Base-by-base conservation (phyloP, 37 sponge, comb jelly and placozoan genomes). In the Beroe ovata region DNA sequence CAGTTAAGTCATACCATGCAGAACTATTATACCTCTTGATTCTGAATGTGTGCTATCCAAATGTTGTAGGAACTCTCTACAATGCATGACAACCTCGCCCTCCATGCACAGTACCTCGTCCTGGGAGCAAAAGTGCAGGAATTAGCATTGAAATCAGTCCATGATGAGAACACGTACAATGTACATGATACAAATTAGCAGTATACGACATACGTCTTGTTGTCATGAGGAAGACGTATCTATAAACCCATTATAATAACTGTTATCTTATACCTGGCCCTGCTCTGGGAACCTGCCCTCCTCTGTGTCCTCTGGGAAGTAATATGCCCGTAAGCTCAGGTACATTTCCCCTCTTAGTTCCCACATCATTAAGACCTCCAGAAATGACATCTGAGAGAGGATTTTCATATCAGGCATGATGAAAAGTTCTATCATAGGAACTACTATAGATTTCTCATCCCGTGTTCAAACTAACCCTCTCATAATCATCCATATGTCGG, bases 261-360 rank as follows among this genome's bases (percentile, higher is more conserved):
- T 11, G 59, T 11, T 58, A 58, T 11, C 18, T n/a, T n/a, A 3
- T 16, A 77, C 84, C 84, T 77, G 84, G 42, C 84, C 84, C 26
- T 77, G 54, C n/a, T 39, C 42, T 21, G 42, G 84, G 54, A 42
- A 39, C 54, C 47, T 39, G 35, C 84, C 84, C 38, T 77, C 54
- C 16, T 28, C 84, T 77, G 84, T 77, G 22, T 77, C 54, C 23
- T 77, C 84, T 40, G 84, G 84, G 41, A 42, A 77, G 84, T 77
- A 77, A 26, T 77, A 77, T 1, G 54, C 84, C 41, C 84, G 39
- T 1, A 39, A 33, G 41, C 84, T 77, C n/a, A 77, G 84, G 21
- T 42, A 77, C 22, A 42, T 77, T 4, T 32, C 84, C 19, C 84
- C 84, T 16, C 33, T 77, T 42, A 42, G 26, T 29, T 77, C 84